Conservation (phyloP, 2,113 vertebrate genomes). For the Thermophis baileyi region DNA sequence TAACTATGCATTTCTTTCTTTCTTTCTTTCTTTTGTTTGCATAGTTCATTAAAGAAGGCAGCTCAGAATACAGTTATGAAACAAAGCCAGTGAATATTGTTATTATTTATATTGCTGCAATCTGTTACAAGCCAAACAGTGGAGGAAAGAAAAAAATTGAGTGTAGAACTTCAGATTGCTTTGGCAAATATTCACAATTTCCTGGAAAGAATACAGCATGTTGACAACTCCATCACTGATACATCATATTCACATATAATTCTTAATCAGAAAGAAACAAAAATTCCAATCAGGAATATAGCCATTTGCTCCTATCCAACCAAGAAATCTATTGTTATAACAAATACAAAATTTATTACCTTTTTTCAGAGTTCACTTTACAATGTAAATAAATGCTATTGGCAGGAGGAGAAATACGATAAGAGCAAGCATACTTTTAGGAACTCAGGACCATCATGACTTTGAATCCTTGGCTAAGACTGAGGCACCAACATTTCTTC, state of each 20-base stretch:
- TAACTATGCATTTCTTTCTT: conserved; percentile 52
- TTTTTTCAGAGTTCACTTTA: conserved; percentile 32
- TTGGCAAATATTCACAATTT: conserved; percentile 38
- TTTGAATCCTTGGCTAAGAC: neutral
- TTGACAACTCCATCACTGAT: conserved; percentile 37
- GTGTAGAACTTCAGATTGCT: conserved; percentile 18
- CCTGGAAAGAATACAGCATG: conserved; percentile 35
- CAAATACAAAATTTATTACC: conserved; percentile 14
- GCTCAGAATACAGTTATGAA: conserved; percentile 32
- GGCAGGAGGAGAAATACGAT: neutral
- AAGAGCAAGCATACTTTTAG: neutral
- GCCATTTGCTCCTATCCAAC: conserved; percentile 30
- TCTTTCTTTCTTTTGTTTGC: conserved; percentile 43
- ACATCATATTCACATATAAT: conserved; percentile 30
- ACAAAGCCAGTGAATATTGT: conserved; percentile 33
- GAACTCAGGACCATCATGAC: neutral
- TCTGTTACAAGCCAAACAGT: conserved; percentile 36
- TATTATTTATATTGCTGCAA: conserved; percentile 39
- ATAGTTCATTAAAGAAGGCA: conserved; percentile 15
- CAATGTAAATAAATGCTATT: neutral
- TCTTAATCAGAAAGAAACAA: conserved; percentile 16
- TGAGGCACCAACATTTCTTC: neutral
- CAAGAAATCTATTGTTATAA: neutral
- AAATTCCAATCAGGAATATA: conserved; percentile 18
- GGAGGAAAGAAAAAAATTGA: neutral